Evolutionary conservation across 92 coral and sea anemone species (phyloP).

Genomic region (Parazoanthus darwini): DNA sequence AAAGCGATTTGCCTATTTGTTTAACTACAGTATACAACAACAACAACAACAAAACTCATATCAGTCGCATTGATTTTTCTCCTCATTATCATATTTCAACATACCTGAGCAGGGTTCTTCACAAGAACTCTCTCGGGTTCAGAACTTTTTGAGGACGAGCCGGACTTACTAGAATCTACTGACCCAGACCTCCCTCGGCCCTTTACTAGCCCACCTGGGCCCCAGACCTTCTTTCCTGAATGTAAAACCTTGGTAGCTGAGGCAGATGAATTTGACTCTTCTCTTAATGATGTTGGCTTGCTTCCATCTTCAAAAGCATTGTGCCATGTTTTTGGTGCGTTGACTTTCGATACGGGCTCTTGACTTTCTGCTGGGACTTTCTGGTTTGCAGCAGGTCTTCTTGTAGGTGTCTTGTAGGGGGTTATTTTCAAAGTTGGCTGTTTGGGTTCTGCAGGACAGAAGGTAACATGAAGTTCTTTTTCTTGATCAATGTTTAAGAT

Average conservation of each 20-base stretch:
- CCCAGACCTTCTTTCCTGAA: slow-evolving; percentile 73
- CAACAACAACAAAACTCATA: not conserved
- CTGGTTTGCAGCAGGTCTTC: slow-evolving; percentile 12
- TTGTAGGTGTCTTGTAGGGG: slow-evolving; percentile 75
- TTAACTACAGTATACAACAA: too few relatives aligned
- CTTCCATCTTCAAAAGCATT: slow-evolving; percentile 4
- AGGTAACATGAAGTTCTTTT: not conserved
- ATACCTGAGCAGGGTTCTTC: slow-evolving; percentile 18
- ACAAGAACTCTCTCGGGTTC: slow-evolving; percentile 68
- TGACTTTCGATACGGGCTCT: slow-evolving; percentile 4
- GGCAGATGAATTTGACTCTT: slow-evolving; percentile 21
- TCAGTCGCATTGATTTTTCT: not conserved
- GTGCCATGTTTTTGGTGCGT: slow-evolving; percentile 6
- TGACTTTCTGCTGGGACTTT: slow-evolving; percentile 3
- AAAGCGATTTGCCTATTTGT: not conserved
- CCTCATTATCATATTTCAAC: not conserved
- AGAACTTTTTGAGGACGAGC: slow-evolving; percentile 84
- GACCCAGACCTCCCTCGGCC: slow-evolving; percentile 65
- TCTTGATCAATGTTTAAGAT: not conserved
- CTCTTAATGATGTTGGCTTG: slow-evolving; percentile 3
- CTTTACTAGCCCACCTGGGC: slow-evolving; percentile 78
- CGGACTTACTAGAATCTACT: slow-evolving; percentile 74
- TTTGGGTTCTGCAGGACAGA: slow-evolving; percentile 38
- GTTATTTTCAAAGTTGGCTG: slow-evolving; percentile 65
- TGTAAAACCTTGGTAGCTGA: slow-evolving; percentile 29